A percentile compares a stretch with the other conserved stretches of the same genome.
phyloP scores from a whole-genome alignment of 2,113 vertebrate species.

The Ellobius talpinus region DNA sequence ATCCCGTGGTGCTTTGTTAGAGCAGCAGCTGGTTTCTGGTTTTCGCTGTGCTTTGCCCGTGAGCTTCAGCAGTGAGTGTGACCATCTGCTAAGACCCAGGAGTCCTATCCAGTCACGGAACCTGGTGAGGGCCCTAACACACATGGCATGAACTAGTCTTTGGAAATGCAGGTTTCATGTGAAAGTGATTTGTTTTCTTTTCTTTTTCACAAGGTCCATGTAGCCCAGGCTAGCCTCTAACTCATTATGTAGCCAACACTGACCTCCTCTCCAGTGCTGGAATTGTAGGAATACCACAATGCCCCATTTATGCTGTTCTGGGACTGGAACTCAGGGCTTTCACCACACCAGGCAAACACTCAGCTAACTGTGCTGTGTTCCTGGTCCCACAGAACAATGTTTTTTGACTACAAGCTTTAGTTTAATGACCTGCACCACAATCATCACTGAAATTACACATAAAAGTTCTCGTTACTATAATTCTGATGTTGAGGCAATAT shows the following conservation, averaged over 20 bases:
- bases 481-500: too few species aligned
- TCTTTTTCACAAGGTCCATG: neutral
- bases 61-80: neutral
- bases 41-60: too few species aligned
- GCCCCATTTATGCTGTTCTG: neutral
- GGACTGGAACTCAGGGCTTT: neutral
- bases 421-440: neutral
- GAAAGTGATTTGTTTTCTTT: neutral
- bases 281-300: neutral
- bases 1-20: neutral
- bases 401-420: neutral
- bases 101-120: neutral
- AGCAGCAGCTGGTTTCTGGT: too few species aligned
- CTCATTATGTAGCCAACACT: neutral
- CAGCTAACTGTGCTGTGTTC: neutral
- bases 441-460: neutral
- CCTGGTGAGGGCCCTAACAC: neutral
- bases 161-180: neutral
- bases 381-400: neutral
- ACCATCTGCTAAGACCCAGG: neutral
- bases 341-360: neutral
- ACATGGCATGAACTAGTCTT: neutral
- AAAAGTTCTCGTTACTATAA: too few species aligned
- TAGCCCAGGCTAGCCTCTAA: neutral
- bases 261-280: neutral